phyloP scores from a whole-genome alignment of 2,888 invertebrate species.

The Ametastegia equiseti region DNA sequence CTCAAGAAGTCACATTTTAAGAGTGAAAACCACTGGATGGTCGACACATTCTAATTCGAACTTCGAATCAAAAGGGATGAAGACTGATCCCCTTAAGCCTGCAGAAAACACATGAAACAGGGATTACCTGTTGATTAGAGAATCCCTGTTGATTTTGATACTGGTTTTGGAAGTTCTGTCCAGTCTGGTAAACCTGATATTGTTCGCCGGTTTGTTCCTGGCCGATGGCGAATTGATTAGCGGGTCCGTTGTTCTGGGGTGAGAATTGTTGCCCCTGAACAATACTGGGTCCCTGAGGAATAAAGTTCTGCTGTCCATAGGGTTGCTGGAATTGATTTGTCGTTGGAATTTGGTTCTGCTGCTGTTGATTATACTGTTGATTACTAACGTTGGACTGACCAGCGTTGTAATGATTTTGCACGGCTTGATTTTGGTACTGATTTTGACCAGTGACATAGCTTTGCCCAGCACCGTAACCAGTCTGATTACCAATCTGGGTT shows the following conservation, averaged over 20 bases:
- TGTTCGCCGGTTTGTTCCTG: constrained; percentile 63
- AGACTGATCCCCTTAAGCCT: neutral
- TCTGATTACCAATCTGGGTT: constrained; percentile 49
- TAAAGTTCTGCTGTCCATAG: constrained; percentile 60
- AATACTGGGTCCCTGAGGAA: neutral
- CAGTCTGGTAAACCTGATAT: constrained; percentile 59
- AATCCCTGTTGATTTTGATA: constrained; percentile 68
- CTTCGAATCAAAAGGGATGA: neutral
- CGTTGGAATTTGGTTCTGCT: constrained; percentile 18
- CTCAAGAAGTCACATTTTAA: neutral
- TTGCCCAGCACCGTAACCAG: neutral
- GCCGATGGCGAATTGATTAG: constrained; percentile 61
- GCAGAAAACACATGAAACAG: neutral
- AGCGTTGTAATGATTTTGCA: constrained; percentile 55
- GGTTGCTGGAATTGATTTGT: constrained; percentile 50
- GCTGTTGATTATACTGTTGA: constrained; percentile 37
- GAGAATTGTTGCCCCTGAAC: constrained; percentile 60
- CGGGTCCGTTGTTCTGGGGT: constrained; percentile 47
- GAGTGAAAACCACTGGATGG: too few relatives aligned
- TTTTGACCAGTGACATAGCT: constrained; percentile 52
- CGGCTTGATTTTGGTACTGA: constrained; percentile 38
- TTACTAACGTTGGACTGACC: constrained; percentile 10
- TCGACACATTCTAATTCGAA: too few relatives aligned
- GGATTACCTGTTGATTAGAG: constrained; percentile 67
- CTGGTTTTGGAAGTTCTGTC: constrained; percentile 68